Evolutionary conservation across 2,888 invertebrate species (phyloP).

Genomic region (Mythimna pallens): DNA sequence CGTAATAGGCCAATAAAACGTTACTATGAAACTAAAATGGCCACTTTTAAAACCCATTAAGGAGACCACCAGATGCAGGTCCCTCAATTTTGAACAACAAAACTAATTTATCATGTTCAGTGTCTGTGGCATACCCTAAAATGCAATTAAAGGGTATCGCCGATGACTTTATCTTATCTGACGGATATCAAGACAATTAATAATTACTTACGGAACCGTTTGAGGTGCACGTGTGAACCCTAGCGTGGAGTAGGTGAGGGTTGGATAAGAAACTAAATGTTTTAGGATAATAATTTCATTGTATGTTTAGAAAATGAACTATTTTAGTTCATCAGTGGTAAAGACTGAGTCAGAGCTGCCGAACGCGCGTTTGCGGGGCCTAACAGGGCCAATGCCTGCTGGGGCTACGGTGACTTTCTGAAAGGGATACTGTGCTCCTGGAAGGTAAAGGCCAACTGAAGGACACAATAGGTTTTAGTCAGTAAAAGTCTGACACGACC

Average conservation of each 20-base stretch:
- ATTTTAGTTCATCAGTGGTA: neutral
- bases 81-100: slow-evolving; percentile 31
- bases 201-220: slow-evolving; percentile 65
- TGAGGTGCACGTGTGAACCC: slow-evolving; percentile 60
- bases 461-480: too few species aligned
- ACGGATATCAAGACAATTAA: slow-evolving; percentile 66
- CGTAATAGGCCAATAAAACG: slow-evolving; percentile 28
- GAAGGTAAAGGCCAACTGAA: too few species aligned
- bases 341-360: too few species aligned
- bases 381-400: too few species aligned
- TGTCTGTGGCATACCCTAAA: slow-evolving; percentile 61
- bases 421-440: too few species aligned
- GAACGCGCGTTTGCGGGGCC: too few species aligned
- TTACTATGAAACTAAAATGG: slow-evolving; percentile 26
- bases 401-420: too few species aligned
- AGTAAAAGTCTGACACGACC: too few species aligned
- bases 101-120: slow-evolving; percentile 57
- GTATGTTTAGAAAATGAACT: neutral
- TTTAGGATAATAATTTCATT: neutral
- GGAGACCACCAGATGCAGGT: slow-evolving; percentile 37
- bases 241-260: slow-evolving; percentile 32
- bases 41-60: slow-evolving; percentile 38
- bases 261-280: slow-evolving; percentile 49
- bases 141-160: slow-evolving; percentile 68
- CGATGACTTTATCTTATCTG: slow-evolving; percentile 70